phyloP scores from a whole-genome alignment of 35 echinoderm and acorn worm genomes.

The Anneissia japonica region DNA sequence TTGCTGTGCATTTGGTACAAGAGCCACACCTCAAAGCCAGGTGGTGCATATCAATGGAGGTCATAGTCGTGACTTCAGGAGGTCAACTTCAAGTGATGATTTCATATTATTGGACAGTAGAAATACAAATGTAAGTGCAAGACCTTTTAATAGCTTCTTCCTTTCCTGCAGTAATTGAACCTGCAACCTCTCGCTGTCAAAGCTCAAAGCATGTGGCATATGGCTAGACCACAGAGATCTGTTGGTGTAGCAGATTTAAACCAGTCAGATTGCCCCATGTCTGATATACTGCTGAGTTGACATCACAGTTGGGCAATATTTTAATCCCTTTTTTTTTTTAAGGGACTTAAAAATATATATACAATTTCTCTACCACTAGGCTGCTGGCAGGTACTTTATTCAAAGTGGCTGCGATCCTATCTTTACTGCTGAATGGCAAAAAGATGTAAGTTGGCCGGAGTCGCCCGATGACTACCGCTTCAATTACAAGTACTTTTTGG shows the following conservation, averaged over 20 bases:
- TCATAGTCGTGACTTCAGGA: neutral
- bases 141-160: too few relatives aligned
- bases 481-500: conserved; percentile 35
- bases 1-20: conserved; percentile 64
- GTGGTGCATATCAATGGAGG: neutral
- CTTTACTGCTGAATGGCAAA: conserved; percentile 51
- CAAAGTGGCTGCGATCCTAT: conserved; percentile 34
- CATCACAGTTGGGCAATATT: neutral
- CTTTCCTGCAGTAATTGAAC: too few relatives aligned
- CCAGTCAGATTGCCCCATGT: neutral
- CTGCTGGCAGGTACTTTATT: conserved; percentile 29
- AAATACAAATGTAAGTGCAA: neutral
- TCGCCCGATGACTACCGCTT: conserved; percentile 84
- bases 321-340: neutral
- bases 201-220: too few relatives aligned
- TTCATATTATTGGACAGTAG: neutral
- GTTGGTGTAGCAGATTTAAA: neutral
- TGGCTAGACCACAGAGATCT: neutral
- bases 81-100: neutral
- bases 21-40: neutral
- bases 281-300: conserved; percentile 4
- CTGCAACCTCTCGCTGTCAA: too few relatives aligned
- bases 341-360: neutral
- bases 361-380: conserved; percentile 15
- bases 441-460: conserved; percentile 41